Conservation (phyloP, 2,888 invertebrate species). For the Thymelicus acteon region DNA sequence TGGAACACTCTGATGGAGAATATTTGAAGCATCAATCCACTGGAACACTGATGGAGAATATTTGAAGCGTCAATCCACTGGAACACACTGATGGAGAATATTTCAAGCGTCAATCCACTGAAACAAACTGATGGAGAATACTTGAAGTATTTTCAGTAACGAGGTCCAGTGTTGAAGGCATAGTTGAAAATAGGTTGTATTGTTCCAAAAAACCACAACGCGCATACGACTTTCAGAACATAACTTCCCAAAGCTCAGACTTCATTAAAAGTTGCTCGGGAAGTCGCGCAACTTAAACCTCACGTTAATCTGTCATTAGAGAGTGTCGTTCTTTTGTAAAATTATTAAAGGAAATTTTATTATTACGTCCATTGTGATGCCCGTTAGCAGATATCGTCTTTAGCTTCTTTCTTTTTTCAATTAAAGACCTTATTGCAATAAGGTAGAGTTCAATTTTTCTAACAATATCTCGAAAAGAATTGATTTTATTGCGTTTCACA, state of each 20-base stretch:
- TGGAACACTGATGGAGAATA: too few relatives aligned
- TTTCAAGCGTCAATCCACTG: too few relatives aligned
- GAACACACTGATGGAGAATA: too few relatives aligned
- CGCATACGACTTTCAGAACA: neutral
- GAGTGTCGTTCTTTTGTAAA: conserved; percentile 28
- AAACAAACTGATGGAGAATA: too few relatives aligned
- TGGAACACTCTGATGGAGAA: too few relatives aligned
- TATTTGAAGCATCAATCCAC: too few relatives aligned
- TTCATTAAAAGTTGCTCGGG: conserved; percentile 18
- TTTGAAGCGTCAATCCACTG: too few relatives aligned
- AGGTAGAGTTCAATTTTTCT: neutral
- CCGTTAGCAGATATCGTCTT: neutral
- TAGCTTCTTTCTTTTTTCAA: neutral
- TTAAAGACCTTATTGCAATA: neutral
- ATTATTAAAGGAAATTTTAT: conserved; percentile 6
- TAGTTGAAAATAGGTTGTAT: neutral
- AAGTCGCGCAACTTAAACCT: conserved; percentile 5
- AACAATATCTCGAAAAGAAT: neutral
- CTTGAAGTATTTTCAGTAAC: too few relatives aligned
- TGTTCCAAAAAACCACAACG: neutral
- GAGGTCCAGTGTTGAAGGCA: neutral
- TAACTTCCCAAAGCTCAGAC: conserved; percentile 10
- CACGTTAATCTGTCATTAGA: conserved; percentile 38
- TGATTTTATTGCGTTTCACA: neutral
- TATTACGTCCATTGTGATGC: neutral